Percentiles rank a stretch among this genome's conserved stretches.
Evolutionary conservation across 2,888 invertebrate genomes (phyloP).

Genomic region (Ptilodon capucinus): DNA sequence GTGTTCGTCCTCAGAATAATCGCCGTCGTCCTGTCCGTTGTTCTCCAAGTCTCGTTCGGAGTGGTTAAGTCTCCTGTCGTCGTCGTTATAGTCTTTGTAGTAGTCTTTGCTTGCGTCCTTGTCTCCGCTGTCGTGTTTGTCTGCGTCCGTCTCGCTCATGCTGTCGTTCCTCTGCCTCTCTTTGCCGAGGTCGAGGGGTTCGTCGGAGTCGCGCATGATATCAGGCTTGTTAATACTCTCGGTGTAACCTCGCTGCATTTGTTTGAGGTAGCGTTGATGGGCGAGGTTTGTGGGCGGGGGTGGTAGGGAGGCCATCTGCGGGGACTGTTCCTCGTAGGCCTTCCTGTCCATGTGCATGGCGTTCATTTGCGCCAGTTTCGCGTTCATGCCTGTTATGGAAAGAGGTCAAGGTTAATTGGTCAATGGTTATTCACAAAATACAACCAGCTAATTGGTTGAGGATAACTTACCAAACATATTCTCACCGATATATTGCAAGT

Average conservation of each 20-base stretch:
- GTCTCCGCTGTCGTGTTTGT: slow-evolving; percentile 81
- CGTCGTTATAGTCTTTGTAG: slow-evolving; percentile 63
- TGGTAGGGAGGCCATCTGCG: slow-evolving; percentile 79
- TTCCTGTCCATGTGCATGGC: slow-evolving; percentile 81
- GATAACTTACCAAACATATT: slow-evolving; percentile 85
- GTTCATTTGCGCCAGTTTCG: slow-evolving; percentile 90
- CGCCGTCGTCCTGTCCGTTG: slow-evolving; percentile 71
- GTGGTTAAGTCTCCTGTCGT: slow-evolving; percentile 51
- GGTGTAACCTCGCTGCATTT: slow-evolving; percentile 84
- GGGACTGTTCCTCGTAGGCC: slow-evolving; percentile 82
- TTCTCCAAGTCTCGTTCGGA: slow-evolving; percentile 59
- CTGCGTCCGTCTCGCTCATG: slow-evolving; percentile 65
- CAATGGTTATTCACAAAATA: not conserved
- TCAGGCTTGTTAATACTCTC: slow-evolving; percentile 81
- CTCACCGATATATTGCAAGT: slow-evolving; percentile 93
- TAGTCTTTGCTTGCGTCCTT: slow-evolving; percentile 65
- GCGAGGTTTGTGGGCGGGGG: slow-evolving; percentile 76
- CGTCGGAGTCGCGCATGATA: slow-evolving; percentile 79
- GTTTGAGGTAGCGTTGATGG: slow-evolving; percentile 84
- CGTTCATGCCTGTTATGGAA: slow-evolving; percentile 85
- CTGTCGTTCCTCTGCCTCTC: slow-evolving; percentile 70
- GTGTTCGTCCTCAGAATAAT: slow-evolving; percentile 75
- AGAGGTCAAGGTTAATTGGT: not conserved
- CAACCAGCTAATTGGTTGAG: not conserved
- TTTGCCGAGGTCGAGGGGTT: slow-evolving; percentile 81